Conservation (phyloP, 2,888 invertebrate species). For the Drosophila percnosoma region DNA sequence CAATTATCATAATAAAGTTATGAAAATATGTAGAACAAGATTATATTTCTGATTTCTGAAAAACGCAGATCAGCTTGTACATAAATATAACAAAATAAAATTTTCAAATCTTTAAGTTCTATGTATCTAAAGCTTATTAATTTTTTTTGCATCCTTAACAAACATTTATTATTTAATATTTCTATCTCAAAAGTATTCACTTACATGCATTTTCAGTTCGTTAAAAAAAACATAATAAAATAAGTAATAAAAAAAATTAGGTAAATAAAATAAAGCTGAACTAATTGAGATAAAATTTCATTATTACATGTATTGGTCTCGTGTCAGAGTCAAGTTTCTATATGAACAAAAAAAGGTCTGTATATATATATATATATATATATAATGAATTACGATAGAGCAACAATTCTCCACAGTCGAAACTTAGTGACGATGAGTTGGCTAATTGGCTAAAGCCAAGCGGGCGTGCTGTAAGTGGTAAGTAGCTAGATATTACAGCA, state of each 20-base stretch:
- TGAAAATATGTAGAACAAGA: no score
- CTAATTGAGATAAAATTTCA: not conserved
- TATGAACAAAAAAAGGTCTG: not conserved
- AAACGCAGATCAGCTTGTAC: not conserved
- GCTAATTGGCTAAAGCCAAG: constrained; percentile 57
- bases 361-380: no score
- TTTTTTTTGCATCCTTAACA: no score
- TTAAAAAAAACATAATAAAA: no score
- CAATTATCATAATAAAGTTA: no score
- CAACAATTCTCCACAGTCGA: constrained; percentile 7
- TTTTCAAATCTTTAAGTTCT: no score
- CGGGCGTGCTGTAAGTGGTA: constrained; percentile 45
- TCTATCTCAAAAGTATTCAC: no score
- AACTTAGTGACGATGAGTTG: constrained; percentile 57
- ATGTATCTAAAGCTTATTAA: no score
- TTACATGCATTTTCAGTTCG: no score
- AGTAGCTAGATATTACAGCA: constrained; percentile 58
- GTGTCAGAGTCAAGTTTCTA: not conserved
- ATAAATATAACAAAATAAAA: no score
- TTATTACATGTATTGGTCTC: not conserved
- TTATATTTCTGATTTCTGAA: not conserved
- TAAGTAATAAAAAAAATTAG: not conserved
- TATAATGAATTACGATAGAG: not conserved
- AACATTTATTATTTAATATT: no score
- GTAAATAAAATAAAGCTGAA: not conserved